phyloP scores from a whole-genome alignment of 1,140 invertebrate species.

The Holotrichia oblita region DNA sequence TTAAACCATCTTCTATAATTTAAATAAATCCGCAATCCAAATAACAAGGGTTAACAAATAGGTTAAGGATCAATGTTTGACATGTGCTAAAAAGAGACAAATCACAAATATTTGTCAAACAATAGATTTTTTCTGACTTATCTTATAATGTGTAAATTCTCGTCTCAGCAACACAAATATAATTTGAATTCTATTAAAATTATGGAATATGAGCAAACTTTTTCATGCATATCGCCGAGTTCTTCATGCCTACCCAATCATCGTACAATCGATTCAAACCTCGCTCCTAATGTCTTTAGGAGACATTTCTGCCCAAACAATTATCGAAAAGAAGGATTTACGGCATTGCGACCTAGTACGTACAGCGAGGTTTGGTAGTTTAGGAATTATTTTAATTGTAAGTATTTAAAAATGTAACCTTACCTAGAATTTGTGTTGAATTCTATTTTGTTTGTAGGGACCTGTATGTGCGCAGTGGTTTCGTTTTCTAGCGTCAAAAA shows the following conservation, averaged over 20 bases:
- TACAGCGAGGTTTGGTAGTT: constrained; percentile 62
- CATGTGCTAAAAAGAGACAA: not conserved
- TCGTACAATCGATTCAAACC: constrained; percentile 61
- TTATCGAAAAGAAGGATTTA: constrained; percentile 62
- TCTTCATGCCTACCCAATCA: not conserved
- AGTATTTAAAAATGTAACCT: constrained; percentile 51
- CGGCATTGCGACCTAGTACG: constrained; percentile 58
- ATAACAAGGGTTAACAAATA: not conserved
- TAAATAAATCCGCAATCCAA: not conserved
- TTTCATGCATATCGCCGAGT: not conserved
- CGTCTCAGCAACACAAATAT: not conserved
- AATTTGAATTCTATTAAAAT: not conserved
- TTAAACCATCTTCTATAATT: not conserved
- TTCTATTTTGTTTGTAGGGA: constrained; percentile 67
- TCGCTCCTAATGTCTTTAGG: constrained; percentile 64
- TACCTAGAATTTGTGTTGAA: not conserved
- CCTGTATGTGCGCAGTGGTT: constrained; percentile 77
- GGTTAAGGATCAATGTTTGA: not conserved
- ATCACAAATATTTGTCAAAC: not conserved
- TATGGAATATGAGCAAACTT: constrained; percentile 5
- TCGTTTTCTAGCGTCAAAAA: constrained; percentile 69
- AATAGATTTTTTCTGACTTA: not conserved
- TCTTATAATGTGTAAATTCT: not conserved
- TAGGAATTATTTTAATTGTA: constrained; percentile 65
- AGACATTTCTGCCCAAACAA: constrained; percentile 64